Base-by-base conservation (phyloP, 2,888 invertebrate species). In the Parnassius smintheus region DNA sequence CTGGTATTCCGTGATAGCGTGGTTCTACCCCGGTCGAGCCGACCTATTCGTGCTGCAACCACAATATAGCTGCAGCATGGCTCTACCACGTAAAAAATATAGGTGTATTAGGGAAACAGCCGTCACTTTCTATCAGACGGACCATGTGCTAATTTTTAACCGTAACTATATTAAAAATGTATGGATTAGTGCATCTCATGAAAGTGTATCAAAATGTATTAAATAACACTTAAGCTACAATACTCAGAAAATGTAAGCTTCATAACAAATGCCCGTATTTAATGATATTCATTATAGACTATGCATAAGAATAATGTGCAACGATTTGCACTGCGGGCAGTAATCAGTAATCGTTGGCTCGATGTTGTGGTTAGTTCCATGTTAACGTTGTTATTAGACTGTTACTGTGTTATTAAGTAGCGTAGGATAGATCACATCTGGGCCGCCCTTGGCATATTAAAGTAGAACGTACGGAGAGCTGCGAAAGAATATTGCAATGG, bases 361-460 rank as follows among this genome's bases (percentile, higher is more conserved):
- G 35, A 25, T 46, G 59, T 58, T 64, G 59, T 42, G 63, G 56
- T 64, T 59, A 56, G 53, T 45, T 22, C 18, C 44, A 50, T 25
- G 49, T 22, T 46, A 13, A 56, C n/a, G 22, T 50, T 56, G 56
- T 41, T 61, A 61, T 56, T 61, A 56, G 61, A 52, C 35, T 41
- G 42, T 64, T 44, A 45, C 60, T 52, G 60, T 64, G 48, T 64
- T 59, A 63, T 59, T 64, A 60, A 48, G 35, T 46, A 49, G 54
- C 54, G 52, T 56, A 52, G 51, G 57, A 50, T 54, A 66, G 64
- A 66, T 64, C 64, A 50, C 59, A 60, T 62, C 65, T 62, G 52
- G 46, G 45, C 48, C 44, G 65, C 56, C 62, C 62, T 63, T 65
- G 65, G 62, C 58, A 63, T 51, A 51, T 59, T 58, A 35, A 53